A percentile compares a stretch with the other conserved stretches of the same genome.
Conservation (phyloP, 2,888 invertebrate species). For the Drosophila emarginata region DNA sequence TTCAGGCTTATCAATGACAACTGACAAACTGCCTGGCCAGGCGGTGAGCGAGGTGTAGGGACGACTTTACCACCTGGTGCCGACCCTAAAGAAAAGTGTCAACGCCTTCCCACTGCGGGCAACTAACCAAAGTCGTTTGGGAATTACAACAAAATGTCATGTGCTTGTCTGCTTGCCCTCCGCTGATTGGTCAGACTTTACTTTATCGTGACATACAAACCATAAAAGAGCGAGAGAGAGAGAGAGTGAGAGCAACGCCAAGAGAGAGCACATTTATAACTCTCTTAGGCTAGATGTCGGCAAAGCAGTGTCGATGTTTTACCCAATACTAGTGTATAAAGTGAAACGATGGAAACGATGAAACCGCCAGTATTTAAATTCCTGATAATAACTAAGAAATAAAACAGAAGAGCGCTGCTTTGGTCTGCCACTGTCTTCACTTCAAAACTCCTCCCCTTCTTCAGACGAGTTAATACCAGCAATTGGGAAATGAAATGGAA, state of each 20-base stretch:
- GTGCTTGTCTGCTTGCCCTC: slow-evolving; percentile 46
- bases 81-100: slow-evolving; percentile 20
- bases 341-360: slow-evolving; percentile 6
- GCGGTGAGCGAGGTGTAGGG: background rate
- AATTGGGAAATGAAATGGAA: background rate
- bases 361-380: slow-evolving; percentile 8
- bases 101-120: slow-evolving; percentile 26
- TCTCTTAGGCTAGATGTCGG: slow-evolving; percentile 11
- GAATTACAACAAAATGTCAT: slow-evolving; percentile 67
- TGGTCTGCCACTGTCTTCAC: background rate
- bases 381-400: background rate
- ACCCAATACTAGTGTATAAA: background rate
- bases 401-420: background rate
- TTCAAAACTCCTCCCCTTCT: background rate
- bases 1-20: slow-evolving; percentile 49
- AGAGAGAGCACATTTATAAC: background rate
- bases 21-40: slow-evolving; percentile 12
- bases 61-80: slow-evolving; percentile 1
- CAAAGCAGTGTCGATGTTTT: slow-evolving; percentile 1
- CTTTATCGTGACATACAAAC: slow-evolving; percentile 42
- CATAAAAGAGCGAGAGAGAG: slow-evolving; percentile 26
- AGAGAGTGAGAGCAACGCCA: background rate
- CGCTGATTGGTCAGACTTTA: slow-evolving; percentile 65
- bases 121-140: slow-evolving; percentile 51
- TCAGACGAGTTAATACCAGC: background rate